Evolutionary conservation across 2,888 invertebrate genomes (phyloP).

Genomic region (Latrodectus elegans): DNA sequence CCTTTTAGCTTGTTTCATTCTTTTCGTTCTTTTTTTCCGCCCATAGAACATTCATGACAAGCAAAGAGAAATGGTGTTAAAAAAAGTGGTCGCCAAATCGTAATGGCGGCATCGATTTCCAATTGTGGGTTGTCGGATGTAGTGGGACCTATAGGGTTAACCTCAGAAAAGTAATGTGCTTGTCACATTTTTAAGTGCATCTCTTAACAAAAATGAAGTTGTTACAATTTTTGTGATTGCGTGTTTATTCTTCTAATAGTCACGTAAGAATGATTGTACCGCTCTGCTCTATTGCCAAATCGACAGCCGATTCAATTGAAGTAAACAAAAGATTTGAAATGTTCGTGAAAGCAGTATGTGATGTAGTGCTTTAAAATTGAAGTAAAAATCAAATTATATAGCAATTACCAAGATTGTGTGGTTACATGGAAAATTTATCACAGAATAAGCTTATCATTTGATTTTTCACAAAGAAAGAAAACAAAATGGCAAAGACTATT

Average conservation of each 20-base stretch:
- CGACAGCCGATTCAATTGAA: no score
- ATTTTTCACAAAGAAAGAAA: no score
- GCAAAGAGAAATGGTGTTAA: not conserved
- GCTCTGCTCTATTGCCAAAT: no score
- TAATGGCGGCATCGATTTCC: conserved; percentile 56
- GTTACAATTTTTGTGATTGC: conserved; percentile 20
- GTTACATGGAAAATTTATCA: no score
- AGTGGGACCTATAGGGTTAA: conserved; percentile 28
- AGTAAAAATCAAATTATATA: no score
- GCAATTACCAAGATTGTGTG: no score
- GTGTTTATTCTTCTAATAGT: conserved; percentile 22
- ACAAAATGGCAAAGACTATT: no score
- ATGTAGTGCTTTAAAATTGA: no score
- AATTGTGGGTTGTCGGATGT: conserved; percentile 21
- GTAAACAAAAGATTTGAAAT: no score
- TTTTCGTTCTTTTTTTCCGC: conserved; percentile 34
- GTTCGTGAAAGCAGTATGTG: no score
- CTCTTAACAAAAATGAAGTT: conserved; percentile 54
- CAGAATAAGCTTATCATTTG: no score
- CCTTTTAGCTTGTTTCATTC: not conserved
- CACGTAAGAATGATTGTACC: no score
- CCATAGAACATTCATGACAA: conserved; percentile 30
- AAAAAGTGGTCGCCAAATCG: conserved; percentile 46
- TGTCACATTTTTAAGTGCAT: conserved; percentile 42
- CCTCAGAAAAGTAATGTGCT: conserved; percentile 26